Base-by-base conservation (phyloP, 1,140 invertebrate species). In the Macrocentrus cingulum region DNA sequence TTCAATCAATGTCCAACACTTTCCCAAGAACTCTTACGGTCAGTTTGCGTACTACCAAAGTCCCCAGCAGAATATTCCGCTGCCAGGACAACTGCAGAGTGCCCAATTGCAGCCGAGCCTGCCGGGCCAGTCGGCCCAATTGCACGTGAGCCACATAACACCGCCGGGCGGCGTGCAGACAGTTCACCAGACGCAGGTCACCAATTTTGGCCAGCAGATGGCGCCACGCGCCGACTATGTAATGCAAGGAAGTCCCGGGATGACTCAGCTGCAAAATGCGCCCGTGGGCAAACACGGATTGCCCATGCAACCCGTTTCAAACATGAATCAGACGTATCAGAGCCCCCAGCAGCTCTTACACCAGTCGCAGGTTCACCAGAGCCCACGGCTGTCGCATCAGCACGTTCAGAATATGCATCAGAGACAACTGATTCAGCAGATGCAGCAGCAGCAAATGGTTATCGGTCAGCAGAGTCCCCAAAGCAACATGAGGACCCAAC, bases 351-450 rank as follows among this genome's bases (percentile, higher is more conserved):
- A 77, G 37, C 22, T 78, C 8, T 44, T 77, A 16, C 73, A 77
- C 41, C 75, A 76, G 54, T 76, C 61, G 13, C 75, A 77, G 20
- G 68, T 70, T 16, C 74, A 72, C 13, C 74, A 77, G 34, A 75
- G 69, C 60, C 68, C 74, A 1, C 55, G 75, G 44, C 77, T 76
- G 48, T 63, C 74, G 0, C 76, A 78, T 18, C 76, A 78, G 18
- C 76, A 78, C 49, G 71, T 74, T 1, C 76, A 78, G 34, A 78
- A 74, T 51, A 74, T 77, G 68, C 75, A 78, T 13, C 80, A 83
- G 42, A 73, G 81, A 23, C 81, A 83, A 20, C 65, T 76, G 60
- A 83, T 80, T 68, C 84, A 80, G 45, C 84, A 85, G 56, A 68
- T 86, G 65, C 65, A 66, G 34, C 62, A 50, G 39, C 56, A 15